Evolutionary conservation across 2,888 invertebrate genomes (phyloP), one percentile per base, ranked within the genome.

Genomic region (Agonopterix arenella): DNA sequence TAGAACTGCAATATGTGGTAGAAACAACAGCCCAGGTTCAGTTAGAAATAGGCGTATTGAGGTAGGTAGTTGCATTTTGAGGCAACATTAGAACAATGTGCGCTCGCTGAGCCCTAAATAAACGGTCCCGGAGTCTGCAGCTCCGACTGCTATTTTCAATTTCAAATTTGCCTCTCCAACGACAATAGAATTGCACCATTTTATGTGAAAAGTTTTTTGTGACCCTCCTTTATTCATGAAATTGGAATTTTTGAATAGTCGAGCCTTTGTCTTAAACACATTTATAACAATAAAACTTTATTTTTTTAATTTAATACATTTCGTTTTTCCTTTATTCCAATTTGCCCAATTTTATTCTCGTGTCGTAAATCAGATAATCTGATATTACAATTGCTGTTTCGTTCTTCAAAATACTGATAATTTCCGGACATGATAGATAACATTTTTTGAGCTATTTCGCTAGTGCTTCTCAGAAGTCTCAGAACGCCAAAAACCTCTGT

Each of bases 71-170:
- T 80, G 76, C 71, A 72, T 66, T 67, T 65, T 58, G 64, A 53
- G 61, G 69, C 59, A 61, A 75, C 72, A 74, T 76, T 71, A 72
- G 75, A 77, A 71, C 74, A 75, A 76, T 76, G 73, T 67, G 60
- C 54, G 52, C 52, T 51, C 60, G 50, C 53, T 51, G 60, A 59
- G 61, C 62, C 59, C 74, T 76, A 76, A 81, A 81, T 76, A 80
- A 80, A 76, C 72, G 66, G 61, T 49, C 59, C 58, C 59, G 61
- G 62, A 58, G 63, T 59, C 53, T 66, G 68, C 68, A 69, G 62
- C 64, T 67, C 70, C 70, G 61, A 75, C 76, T 76, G 70, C 78
- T 81, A 76, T 80, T 84, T 84, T 82, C 80, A 82, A 83, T 84
- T 84, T 81, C 73, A 80, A 80, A 80, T 83, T 81, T 79, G 71